Evolutionary conservation across 2,888 invertebrate genomes (phyloP).

Genomic region (Tenthredo notha): DNA sequence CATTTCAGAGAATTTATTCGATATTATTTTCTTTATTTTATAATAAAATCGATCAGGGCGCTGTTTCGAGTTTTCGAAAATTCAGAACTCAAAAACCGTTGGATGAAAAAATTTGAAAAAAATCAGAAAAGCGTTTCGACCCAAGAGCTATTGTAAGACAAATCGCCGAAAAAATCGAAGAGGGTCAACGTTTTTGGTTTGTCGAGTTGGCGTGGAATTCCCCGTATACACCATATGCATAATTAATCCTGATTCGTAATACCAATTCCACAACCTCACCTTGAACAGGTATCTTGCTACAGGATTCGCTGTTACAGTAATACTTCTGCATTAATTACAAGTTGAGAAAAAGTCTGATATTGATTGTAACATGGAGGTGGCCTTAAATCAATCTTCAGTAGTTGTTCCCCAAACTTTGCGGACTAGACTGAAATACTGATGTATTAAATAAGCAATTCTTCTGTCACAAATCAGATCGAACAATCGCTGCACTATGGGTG

Average conservation of each 20-base stretch:
- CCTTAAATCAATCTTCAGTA: neutral
- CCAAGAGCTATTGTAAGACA: too few species aligned
- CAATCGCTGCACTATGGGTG: conserved; percentile 78
- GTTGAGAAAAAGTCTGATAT: neutral
- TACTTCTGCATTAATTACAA: neutral
- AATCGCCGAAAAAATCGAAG: too few species aligned
- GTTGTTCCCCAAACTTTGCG: neutral
- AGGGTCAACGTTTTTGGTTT: too few species aligned
- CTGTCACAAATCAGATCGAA: conserved; percentile 70
- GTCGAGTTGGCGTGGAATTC: too few species aligned
- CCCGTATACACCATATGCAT: neutral
- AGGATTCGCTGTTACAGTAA: neutral
- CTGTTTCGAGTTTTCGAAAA: too few species aligned
- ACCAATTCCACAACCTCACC: neutral
- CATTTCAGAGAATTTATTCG: too few species aligned
- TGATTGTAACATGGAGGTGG: neutral
- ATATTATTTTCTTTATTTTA: too few species aligned
- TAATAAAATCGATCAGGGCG: too few species aligned
- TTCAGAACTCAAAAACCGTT: too few species aligned
- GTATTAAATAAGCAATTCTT: neutral
- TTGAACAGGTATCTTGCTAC: neutral
- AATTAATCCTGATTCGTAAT: neutral
- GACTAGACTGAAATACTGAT: neutral
- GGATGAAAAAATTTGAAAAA: too few species aligned
- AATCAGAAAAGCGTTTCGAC: too few species aligned